These are phyloP conservation scores for Ammospiza caudacuta DNA, from an alignment of 2,113 vertebrate genomes.

Conservation along the genomic window DNA sequence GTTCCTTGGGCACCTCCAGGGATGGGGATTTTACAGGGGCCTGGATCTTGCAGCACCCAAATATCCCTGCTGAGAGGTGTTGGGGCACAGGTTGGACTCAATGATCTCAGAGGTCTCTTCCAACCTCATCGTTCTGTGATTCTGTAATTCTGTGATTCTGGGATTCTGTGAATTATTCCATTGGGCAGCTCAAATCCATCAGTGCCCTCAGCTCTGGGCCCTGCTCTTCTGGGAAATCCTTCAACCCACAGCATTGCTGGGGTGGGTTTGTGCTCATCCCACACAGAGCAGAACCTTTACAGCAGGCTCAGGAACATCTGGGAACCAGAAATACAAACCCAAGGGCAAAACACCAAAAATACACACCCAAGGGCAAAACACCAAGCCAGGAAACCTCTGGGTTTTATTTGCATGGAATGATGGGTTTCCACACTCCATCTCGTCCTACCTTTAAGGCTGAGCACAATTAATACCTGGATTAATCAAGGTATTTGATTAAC, in stretches of 20 bases:
- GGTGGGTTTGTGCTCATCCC: neutral
- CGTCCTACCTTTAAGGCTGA: too few relatives aligned
- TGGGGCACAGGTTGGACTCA: too few relatives aligned
- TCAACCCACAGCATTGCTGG: neutral
- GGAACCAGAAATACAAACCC: neutral
- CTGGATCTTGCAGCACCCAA: neutral
- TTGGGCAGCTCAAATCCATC: neutral
- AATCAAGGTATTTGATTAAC: too few relatives aligned
- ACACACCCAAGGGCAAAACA: neutral
- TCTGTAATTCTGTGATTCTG: too few relatives aligned
- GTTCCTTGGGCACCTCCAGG: neutral
- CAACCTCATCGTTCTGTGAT: too few relatives aligned
- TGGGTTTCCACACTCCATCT: too few relatives aligned
- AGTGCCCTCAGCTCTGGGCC: neutral
- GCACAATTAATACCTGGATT: too few relatives aligned
- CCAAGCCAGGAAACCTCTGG: neutral
- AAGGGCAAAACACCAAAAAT: neutral
- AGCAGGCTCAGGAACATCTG: neutral
- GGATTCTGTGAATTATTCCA: too few relatives aligned
- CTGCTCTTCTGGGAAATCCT: neutral
- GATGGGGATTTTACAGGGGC: neutral
- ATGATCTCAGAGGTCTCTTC: too few relatives aligned
- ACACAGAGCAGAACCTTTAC: neutral
- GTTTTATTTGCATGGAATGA: neutral
- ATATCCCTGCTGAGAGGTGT: neutral